phyloP scores from a whole-genome alignment of 2,797 vertebrate species.

The Buphagus erythrorhynchus region DNA sequence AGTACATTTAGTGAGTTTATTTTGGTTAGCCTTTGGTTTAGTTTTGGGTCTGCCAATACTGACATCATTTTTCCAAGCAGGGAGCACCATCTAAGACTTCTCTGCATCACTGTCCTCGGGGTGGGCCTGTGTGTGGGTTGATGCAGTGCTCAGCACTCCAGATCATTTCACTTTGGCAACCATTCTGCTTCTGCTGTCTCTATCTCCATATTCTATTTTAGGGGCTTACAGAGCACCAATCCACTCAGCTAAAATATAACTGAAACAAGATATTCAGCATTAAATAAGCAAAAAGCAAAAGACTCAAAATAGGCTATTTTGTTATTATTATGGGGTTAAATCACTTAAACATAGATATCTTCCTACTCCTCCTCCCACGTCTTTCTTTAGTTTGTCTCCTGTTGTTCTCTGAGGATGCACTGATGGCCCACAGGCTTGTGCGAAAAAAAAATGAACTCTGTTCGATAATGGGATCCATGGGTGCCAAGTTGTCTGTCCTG shows the following conservation, averaged over 20 bases:
- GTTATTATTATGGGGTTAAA: slow-evolving; percentile 41
- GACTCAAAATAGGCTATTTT: slow-evolving; percentile 35
- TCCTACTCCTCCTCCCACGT: slow-evolving; percentile 29
- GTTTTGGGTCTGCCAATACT: slow-evolving; percentile 29
- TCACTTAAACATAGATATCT: slow-evolving; percentile 14
- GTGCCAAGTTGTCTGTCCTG: neutral
- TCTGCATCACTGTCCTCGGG: slow-evolving; percentile 50
- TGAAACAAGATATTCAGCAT: slow-evolving; percentile 53
- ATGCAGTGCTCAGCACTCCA: slow-evolving; percentile 58
- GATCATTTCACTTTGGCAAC: slow-evolving; percentile 68
- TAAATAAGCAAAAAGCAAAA: slow-evolving; percentile 39
- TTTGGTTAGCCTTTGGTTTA: slow-evolving; percentile 50
- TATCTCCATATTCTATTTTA: slow-evolving; percentile 62
- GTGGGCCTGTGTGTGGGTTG: slow-evolving; percentile 61
- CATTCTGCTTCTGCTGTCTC: slow-evolving; percentile 59
- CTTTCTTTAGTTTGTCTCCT: slow-evolving; percentile 35
- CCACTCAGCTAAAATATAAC: slow-evolving; percentile 41
- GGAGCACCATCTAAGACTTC: slow-evolving; percentile 56
- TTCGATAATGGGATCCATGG: neutral
- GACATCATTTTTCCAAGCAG: slow-evolving; percentile 64
- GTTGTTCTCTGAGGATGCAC: neutral
- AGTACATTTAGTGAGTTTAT: slow-evolving; percentile 47
- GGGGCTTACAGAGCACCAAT: slow-evolving; percentile 47
- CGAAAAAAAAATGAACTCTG: neutral
- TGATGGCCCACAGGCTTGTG: neutral